Evolutionary conservation across 2,888 invertebrate genomes (phyloP).

Genomic region (Parnassius apollo): DNA sequence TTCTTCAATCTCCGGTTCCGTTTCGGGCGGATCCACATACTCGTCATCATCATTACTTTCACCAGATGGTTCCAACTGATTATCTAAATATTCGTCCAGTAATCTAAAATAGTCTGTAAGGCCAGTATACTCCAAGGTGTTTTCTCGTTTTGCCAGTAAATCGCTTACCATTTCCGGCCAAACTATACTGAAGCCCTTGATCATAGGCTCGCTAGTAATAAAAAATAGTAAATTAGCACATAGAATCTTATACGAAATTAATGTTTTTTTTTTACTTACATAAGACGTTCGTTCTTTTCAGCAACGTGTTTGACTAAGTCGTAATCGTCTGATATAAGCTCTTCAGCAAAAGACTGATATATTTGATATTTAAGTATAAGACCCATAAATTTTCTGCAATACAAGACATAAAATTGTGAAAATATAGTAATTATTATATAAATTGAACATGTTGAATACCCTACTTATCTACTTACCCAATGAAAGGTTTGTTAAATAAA

Average conservation of each 20-base stretch:
- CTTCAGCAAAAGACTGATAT: constrained; percentile 73
- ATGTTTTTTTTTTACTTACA: constrained; percentile 50
- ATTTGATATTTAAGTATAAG: constrained; percentile 81
- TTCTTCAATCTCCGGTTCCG: constrained; percentile 41
- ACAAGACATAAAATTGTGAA: constrained; percentile 16
- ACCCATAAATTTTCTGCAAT: constrained; percentile 80
- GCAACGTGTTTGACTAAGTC: constrained; percentile 68
- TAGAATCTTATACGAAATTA: neutral
- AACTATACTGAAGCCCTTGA: constrained; percentile 64
- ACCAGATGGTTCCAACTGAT: constrained; percentile 61
- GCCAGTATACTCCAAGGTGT: constrained; percentile 72
- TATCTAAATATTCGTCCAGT: constrained; percentile 77
- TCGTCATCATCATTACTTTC: constrained; percentile 51
- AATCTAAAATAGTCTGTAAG: constrained; percentile 79
- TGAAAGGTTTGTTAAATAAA: constrained; percentile 77
- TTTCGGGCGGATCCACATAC: constrained; percentile 55
- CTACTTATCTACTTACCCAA: constrained; percentile 61
- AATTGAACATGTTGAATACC: neutral
- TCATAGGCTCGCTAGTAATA: constrained; percentile 60
- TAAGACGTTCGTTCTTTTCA: constrained; percentile 59
- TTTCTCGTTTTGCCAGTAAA: constrained; percentile 68
- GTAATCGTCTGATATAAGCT: constrained; percentile 64
- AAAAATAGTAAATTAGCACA: constrained; percentile 5
- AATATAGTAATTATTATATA: neutral
- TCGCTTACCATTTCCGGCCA: constrained; percentile 77